A percentile compares a stretch with the other conserved stretches of the same genome.
Conservation (phyloP, 1,140 invertebrate genomes). For the Scaptomyza hsui region DNA sequence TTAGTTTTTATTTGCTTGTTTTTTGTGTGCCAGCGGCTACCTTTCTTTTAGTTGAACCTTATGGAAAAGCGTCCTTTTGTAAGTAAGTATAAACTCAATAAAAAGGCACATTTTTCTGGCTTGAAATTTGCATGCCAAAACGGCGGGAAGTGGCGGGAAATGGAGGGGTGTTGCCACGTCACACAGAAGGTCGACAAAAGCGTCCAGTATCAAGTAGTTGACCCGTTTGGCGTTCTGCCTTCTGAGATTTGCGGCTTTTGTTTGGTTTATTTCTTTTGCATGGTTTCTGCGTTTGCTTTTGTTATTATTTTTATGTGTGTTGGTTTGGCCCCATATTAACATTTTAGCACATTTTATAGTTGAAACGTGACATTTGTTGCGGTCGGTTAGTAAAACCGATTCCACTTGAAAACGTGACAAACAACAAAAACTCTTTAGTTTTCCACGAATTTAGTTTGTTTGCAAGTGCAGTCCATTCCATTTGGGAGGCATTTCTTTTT, state of each 20-base stretch:
- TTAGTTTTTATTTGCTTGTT: slow-evolving; percentile 13
- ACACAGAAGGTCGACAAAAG: slow-evolving; percentile 6
- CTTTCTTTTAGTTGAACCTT: not conserved
- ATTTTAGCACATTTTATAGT: slow-evolving; percentile 71
- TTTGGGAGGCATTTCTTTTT: no score
- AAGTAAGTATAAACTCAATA: slow-evolving; percentile 41
- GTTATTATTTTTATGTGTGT: slow-evolving; percentile 13
- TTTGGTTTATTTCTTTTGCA: slow-evolving; percentile 35
- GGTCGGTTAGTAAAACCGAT: slow-evolving; percentile 4
- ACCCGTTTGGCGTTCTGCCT: not conserved
- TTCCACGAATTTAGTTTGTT: not conserved
- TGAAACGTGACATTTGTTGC: slow-evolving; percentile 69
- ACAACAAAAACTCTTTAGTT: slow-evolving; percentile 10
- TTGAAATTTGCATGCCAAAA: slow-evolving; percentile 51
- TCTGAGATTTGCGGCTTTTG: slow-evolving; percentile 9
- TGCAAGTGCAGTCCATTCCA: not conserved
- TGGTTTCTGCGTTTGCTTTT: slow-evolving; percentile 20
- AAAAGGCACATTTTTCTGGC: slow-evolving; percentile 37
- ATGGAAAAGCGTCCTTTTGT: slow-evolving; percentile 23
- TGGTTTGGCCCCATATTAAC: slow-evolving; percentile 51
- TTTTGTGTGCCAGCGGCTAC: not conserved
- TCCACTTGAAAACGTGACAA: slow-evolving; percentile 16
- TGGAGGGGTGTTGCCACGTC: not conserved
- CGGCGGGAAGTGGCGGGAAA: slow-evolving; percentile 10
- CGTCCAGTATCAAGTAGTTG: slow-evolving; percentile 25